Evolutionary conservation across 2,888 invertebrate genomes (phyloP).

Genomic region (Cistogaster globosa): DNA sequence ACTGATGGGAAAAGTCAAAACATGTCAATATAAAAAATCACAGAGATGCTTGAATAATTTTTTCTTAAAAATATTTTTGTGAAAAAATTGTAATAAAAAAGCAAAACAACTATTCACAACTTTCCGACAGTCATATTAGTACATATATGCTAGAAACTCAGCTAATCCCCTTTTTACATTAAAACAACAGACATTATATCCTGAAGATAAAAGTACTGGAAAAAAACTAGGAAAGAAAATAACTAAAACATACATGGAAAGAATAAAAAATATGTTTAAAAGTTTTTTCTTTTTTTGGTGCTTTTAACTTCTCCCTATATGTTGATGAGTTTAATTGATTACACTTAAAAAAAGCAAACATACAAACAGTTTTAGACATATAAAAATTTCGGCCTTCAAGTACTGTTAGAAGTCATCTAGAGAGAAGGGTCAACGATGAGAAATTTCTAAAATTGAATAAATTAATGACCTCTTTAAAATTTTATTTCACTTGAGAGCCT

Average conservation of each 20-base stretch:
- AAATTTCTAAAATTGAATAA: no score
- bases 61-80: not conserved
- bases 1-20: slow-evolving; percentile 56
- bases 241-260: not conserved
- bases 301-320: no score
- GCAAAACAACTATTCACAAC: not conserved
- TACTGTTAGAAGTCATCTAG: no score
- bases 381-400: no score
- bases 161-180: slow-evolving; percentile 20
- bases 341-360: not conserved
- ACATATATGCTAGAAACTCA: slow-evolving; percentile 22
- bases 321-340: not conserved
- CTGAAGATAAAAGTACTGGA: not conserved
- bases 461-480: no score
- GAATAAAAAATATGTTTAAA: not conserved
- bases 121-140: slow-evolving; percentile 21
- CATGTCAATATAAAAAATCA: slow-evolving; percentile 55
- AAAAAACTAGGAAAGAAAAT: not conserved
- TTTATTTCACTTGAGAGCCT: no score
- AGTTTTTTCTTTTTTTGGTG: no score
- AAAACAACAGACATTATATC: slow-evolving; percentile 9
- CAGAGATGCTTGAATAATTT: slow-evolving; percentile 1
- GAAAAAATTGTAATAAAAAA: not conserved
- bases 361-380: not conserved
- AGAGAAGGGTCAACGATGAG: no score